Conservation (phyloP, 2,888 invertebrate species). For the Lottia gigantea region DNA sequence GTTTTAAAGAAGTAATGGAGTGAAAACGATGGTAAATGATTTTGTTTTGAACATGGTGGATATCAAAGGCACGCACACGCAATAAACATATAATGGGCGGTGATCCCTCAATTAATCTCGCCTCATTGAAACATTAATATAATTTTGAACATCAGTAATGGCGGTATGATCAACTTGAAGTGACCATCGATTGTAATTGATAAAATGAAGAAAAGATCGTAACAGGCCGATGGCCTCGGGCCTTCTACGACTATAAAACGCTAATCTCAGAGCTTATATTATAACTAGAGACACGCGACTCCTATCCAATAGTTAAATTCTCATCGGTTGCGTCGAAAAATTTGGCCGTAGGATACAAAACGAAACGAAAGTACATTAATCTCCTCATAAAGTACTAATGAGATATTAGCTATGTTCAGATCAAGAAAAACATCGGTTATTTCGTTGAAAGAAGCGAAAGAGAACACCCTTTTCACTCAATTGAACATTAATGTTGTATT, state of each 20-base stretch:
- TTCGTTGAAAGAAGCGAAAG: background rate
- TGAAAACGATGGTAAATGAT: too few species aligned
- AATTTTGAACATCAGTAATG: background rate
- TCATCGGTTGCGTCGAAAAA: background rate
- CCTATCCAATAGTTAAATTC: background rate
- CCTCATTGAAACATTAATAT: background rate
- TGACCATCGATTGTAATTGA: background rate
- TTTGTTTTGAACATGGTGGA: too few species aligned
- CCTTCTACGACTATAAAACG: too few species aligned
- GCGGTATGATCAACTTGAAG: constrained; percentile 2
- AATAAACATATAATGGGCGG: background rate
- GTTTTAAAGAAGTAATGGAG: too few species aligned
- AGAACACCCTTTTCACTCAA: too few species aligned
- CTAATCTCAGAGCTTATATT: background rate
- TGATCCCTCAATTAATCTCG: background rate
- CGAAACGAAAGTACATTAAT: background rate
- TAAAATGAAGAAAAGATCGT: background rate
- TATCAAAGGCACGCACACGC: background rate
- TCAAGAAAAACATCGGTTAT: background rate
- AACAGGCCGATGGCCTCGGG: too few species aligned
- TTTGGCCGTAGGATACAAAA: background rate
- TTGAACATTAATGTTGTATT: too few species aligned
- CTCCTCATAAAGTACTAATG: constrained; percentile 7
- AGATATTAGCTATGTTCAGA: background rate
- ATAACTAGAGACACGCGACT: background rate